These are phyloP conservation scores for Rhyacichthys aspro DNA, from an alignment of 2,797 vertebrate species.

Conservation along the genomic window DNA sequence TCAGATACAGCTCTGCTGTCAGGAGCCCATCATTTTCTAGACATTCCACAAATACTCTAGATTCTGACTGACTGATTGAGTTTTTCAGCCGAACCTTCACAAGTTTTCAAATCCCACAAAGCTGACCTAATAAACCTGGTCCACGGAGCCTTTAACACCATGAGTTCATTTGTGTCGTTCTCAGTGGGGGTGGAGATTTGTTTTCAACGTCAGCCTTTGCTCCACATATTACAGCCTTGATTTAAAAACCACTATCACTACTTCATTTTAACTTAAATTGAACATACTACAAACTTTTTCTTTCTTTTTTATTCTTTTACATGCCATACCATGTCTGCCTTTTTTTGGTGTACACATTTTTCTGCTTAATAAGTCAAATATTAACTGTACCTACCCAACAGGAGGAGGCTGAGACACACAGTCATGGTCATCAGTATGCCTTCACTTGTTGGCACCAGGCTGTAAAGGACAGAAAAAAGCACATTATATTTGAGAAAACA, in stretches of 20 bases:
- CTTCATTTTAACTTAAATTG: not conserved
- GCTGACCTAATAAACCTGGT: constrained; percentile 15
- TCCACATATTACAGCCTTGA: not conserved
- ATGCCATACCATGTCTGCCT: no score
- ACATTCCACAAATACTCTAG: constrained; percentile 54
- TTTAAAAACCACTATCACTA: no score
- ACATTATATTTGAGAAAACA: not conserved
- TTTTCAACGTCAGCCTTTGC: no score
- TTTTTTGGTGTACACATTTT: no score
- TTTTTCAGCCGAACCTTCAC: not conserved
- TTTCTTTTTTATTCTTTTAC: no score
- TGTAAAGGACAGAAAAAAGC: constrained; percentile 25
- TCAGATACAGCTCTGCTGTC: constrained; percentile 33
- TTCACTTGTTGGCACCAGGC: constrained; percentile 17
- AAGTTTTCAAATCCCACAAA: constrained; percentile 19
- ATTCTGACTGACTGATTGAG: constrained; percentile 24
- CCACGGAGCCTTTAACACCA: constrained; percentile 1
- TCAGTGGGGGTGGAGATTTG: not conserved
- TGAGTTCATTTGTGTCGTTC: not conserved
- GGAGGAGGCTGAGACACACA: constrained; percentile 58
- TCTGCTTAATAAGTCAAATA: no score
- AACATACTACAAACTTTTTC: not conserved
- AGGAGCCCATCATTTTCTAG: constrained; percentile 36
- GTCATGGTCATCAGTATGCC: constrained; percentile 51
- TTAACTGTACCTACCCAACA: constrained; percentile 64